These are phyloP conservation scores for Lepeophtheirus nordmannii DNA, from an alignment of 2,888 invertebrate species.

Conservation along the genomic window DNA sequence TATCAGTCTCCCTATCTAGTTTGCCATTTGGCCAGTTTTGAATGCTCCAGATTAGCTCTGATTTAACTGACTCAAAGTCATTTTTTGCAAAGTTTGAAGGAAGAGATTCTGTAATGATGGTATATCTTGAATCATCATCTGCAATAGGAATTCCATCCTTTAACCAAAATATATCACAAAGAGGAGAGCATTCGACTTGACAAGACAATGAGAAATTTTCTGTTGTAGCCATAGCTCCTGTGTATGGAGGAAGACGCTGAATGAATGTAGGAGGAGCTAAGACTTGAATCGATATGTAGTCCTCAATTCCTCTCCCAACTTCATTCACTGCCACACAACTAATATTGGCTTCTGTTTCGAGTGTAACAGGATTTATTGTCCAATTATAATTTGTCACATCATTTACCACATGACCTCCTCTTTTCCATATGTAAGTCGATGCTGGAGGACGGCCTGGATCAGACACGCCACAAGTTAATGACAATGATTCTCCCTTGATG, in stretches of 20 bases:
- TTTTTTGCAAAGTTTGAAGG: slow-evolving; percentile 44
- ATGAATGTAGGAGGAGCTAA: slow-evolving; percentile 75
- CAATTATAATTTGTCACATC: slow-evolving; percentile 60
- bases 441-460: slow-evolving; percentile 60
- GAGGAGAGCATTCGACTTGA: slow-evolving; percentile 65
- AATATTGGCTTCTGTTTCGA: slow-evolving; percentile 74
- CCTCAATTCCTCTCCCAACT: slow-evolving; percentile 42
- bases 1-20: slow-evolving; percentile 57
- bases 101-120: slow-evolving; percentile 28
- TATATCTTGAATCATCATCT: slow-evolving; percentile 28
- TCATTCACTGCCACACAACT: slow-evolving; percentile 44
- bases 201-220: slow-evolving; percentile 16
- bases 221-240: slow-evolving; percentile 41
- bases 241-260: slow-evolving; percentile 61
- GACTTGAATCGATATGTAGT: slow-evolving; percentile 49
- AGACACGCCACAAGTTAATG: slow-evolving; percentile 64
- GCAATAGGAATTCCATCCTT: slow-evolving; percentile 36
- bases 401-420: slow-evolving; percentile 55
- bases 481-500: slow-evolving; percentile 63
- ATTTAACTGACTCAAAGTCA: slow-evolving; percentile 73
- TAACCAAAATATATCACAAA: slow-evolving; percentile 68
- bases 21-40: slow-evolving; percentile 61
- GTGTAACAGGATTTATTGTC: slow-evolving; percentile 63
- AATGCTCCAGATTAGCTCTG: slow-evolving; percentile 78
- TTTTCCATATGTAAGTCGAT: slow-evolving; percentile 34